A percentile compares a stretch with the other conserved stretches of the same genome.
phyloP scores from a whole-genome alignment of 2,888 invertebrate genomes.

The Hedya salicella region DNA sequence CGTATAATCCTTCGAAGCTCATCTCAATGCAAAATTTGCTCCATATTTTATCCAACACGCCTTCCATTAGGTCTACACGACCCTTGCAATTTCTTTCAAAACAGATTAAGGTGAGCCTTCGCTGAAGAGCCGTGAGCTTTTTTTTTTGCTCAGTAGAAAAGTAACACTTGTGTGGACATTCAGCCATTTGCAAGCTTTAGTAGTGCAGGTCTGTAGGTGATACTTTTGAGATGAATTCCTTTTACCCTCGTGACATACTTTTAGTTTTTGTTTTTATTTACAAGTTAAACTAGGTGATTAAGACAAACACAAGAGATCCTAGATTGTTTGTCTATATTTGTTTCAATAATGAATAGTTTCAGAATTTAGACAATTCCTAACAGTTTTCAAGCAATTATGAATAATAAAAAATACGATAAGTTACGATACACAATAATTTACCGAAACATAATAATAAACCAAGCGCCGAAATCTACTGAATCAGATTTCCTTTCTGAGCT shows the following conservation, averaged over 20 bases:
- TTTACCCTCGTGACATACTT: neutral
- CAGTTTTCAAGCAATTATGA: too few relatives aligned
- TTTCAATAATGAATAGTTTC: too few relatives aligned
- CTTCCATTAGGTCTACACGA: slow-evolving; percentile 9
- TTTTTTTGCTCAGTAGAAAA: slow-evolving; percentile 26
- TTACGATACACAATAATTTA: too few relatives aligned
- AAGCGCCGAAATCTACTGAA: too few relatives aligned
- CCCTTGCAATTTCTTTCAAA: slow-evolving; percentile 20
- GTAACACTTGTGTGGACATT: slow-evolving; percentile 13
- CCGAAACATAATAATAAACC: too few relatives aligned
- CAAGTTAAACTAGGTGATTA: too few relatives aligned
- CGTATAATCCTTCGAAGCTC: neutral
- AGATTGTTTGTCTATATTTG: too few relatives aligned
- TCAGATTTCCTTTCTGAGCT: too few relatives aligned
- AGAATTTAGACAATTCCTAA: too few relatives aligned
- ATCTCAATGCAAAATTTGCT: neutral
- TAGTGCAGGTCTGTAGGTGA: neutral
- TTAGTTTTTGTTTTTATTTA: too few relatives aligned
- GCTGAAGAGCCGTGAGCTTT: slow-evolving; percentile 10
- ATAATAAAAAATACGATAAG: too few relatives aligned
- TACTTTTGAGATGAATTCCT: neutral
- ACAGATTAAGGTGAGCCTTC: slow-evolving; percentile 29
- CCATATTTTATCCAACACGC: slow-evolving; percentile 11
- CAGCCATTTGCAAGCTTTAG: neutral
- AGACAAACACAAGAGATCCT: too few relatives aligned